Conservation (phyloP, 1,140 invertebrate species). For the Pentalonia nigronervosa region DNA sequence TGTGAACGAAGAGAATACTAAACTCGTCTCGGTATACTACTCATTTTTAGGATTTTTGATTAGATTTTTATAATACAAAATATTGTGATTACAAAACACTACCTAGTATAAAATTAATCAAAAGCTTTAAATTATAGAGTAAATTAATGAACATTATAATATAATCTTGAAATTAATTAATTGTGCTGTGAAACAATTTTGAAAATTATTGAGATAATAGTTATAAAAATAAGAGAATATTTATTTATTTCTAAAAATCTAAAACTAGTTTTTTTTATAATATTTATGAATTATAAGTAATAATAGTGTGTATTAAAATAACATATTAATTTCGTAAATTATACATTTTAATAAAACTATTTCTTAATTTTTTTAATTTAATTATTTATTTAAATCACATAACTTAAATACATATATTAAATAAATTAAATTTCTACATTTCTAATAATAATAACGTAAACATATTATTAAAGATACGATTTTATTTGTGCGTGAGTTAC, state of each 20-base stretch:
- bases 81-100: neutral
- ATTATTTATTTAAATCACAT: neutral
- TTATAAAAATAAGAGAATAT: neutral
- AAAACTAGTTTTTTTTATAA: neutral
- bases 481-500: neutral
- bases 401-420: neutral
- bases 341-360: neutral
- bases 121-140: neutral
- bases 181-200: neutral
- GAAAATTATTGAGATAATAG: neutral
- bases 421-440: neutral
- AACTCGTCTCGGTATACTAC: neutral
- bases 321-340: neutral
- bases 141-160: neutral
- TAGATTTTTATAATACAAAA: neutral
- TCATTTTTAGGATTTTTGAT: neutral
- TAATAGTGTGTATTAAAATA: neutral
- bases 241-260: neutral
- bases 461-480: neutral
- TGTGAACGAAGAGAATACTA: too few relatives aligned
- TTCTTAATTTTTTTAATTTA: neutral
- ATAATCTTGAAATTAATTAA: neutral
- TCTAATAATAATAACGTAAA: neutral
- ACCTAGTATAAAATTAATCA: neutral
- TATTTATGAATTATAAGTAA: neutral